Evolutionary conservation across 2,888 invertebrate genomes (phyloP).

Genomic region (Tetheella fluctuosa): DNA sequence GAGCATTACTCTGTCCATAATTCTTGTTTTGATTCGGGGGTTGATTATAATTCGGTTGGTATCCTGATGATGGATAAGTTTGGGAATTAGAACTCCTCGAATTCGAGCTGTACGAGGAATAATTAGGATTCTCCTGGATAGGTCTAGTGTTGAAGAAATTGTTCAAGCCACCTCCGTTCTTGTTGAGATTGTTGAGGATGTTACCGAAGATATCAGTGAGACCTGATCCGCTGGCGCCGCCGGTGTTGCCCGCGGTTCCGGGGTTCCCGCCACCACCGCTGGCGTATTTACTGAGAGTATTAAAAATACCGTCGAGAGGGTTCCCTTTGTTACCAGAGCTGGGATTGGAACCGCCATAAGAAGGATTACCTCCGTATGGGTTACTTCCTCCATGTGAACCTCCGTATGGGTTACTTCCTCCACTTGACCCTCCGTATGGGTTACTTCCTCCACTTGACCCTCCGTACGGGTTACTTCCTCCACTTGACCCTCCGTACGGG

Average conservation of each 20-base stretch:
- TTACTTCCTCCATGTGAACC: constrained; percentile 33
- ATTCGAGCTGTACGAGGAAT: constrained; percentile 67
- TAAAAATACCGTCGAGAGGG: constrained; percentile 59
- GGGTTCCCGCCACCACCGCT: constrained; percentile 40
- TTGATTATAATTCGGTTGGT: constrained; percentile 58
- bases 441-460: constrained; percentile 46
- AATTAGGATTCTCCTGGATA: constrained; percentile 75
- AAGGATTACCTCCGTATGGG: constrained; percentile 41
- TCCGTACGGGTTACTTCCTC: constrained; percentile 36
- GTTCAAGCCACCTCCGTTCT: constrained; percentile 59
- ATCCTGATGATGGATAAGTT: constrained; percentile 75
- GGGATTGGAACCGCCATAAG: constrained; percentile 33
- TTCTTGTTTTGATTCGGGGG: constrained; percentile 65
- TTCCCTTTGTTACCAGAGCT: constrained; percentile 40
- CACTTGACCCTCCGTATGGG: constrained; percentile 24
- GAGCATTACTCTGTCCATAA: constrained; percentile 62
- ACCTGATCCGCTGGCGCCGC: constrained; percentile 41
- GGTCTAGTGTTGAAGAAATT: constrained; percentile 74
- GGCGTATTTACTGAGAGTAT: constrained; percentile 60
- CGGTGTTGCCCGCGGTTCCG: constrained; percentile 23
- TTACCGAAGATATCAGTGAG: constrained; percentile 71
- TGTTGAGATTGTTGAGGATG: constrained; percentile 67
- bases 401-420: constrained; percentile 35
- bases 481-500: constrained; percentile 22
- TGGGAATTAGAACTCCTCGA: constrained; percentile 70